These are phyloP conservation scores for Corythaeola cristata DNA, from an alignment of 2,113 vertebrate genomes.

Conservation along the genomic window DNA sequence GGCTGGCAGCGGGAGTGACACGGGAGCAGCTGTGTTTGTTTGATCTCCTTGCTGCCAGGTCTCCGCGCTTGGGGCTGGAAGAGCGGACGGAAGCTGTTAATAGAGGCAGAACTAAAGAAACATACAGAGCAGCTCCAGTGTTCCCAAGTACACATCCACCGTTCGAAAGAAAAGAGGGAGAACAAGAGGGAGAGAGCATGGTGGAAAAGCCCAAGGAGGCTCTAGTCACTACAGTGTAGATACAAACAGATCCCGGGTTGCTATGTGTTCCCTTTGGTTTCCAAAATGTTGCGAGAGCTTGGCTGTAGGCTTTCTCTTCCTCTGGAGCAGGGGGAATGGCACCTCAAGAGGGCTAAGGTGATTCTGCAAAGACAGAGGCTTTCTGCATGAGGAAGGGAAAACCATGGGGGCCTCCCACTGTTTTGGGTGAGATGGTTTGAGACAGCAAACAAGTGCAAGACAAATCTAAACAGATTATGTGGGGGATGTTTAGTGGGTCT, in stretches of 20 bases:
- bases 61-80: slow-evolving; percentile 34
- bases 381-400: not conserved
- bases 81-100: slow-evolving; percentile 50
- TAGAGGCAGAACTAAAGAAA: slow-evolving; percentile 62
- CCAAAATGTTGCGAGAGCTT: not conserved
- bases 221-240: not conserved
- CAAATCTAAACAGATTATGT: not conserved
- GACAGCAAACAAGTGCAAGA: not conserved
- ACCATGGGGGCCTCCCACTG: not conserved
- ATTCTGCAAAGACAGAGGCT: not conserved
- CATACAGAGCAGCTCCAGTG: slow-evolving; percentile 2
- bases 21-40: slow-evolving; percentile 76
- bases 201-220: not conserved
- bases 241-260: not conserved
- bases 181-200: not conserved
- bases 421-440: slow-evolving; percentile 9
- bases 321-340: not conserved
- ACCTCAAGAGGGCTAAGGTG: not conserved
- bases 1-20: not conserved
- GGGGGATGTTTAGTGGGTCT: not conserved
- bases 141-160: not conserved
- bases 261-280: not conserved
- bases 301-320: not conserved
- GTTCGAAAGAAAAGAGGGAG: not conserved
- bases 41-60: slow-evolving; percentile 66